Evolutionary conservation across 1,140 invertebrate genomes (phyloP), one percentile per base, ranked within the genome.

Genomic region (Apocrypta bakeri): DNA sequence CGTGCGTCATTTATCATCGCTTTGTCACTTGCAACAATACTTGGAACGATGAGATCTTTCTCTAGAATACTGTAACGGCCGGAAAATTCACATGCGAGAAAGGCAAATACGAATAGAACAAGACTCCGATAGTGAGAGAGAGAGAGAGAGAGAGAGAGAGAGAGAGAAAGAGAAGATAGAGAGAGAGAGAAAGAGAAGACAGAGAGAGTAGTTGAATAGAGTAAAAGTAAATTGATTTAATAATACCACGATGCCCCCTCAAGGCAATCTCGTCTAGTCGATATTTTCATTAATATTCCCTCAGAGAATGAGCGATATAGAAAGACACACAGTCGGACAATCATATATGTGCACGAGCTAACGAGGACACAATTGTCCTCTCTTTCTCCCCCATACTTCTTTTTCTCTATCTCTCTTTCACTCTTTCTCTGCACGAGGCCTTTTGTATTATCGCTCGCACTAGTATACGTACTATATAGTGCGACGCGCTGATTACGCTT

Each of bases 281-380:
- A 56, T 56, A 56, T 56, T 56, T 56, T 56, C 48, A 56, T 56
- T 21, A 68, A 78, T 78, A 78, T 68, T 66, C 63, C 61, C 61
- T 9, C 11, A 37, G n/a, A n/a, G 42, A 17, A 21, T 21, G 48
- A 56, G 17, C 11, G 1, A 48, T 17, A 48, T 17, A 48, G 9
- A 9, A 9, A 2, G 33, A 4, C 33, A 31, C 9, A 14, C 31
- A 42, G 0, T 29, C 63, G 63, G 63, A 42, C 37, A 87, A 88
- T 87, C 81, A 84, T n/a, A n/a, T n/a, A n/a, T 78, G 84, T 86
- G 88, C 89, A 88, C 90, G 89, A 88, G 89, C 88, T 90, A 82
- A 82, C 85, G 85, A 86, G 80, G 85, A 75, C 81, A 72, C 78
- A 72, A 79, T 82, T 78, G 82, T 84, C 72, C 48, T 37, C 72